A percentile compares a stretch with the other conserved stretches of the same genome.
These are phyloP conservation scores for Itoplectis maculator DNA, from an alignment of 2,888 invertebrate genomes.

Conservation along the genomic window DNA sequence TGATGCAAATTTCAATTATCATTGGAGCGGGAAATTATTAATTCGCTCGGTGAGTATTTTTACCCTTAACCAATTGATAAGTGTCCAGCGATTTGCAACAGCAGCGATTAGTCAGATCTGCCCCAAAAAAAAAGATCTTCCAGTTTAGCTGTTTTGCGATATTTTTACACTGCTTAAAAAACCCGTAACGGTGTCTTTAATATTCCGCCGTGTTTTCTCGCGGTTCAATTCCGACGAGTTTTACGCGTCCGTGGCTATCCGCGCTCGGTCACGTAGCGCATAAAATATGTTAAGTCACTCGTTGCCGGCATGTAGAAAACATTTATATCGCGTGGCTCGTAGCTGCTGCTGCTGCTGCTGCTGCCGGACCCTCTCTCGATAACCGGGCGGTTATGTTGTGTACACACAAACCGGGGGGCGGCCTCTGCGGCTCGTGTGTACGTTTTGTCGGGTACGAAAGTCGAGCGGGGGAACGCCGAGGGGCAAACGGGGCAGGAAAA, in stretches of 20 bases:
- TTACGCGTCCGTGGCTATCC: not conserved
- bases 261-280: not conserved
- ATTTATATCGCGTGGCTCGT: not conserved
- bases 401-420: too few species aligned
- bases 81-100: too few species aligned
- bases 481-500: slow-evolving; percentile 51
- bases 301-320: not conserved
- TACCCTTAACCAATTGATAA: too few species aligned
- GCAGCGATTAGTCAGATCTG: too few species aligned
- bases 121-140: too few species aligned
- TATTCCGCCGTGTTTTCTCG: not conserved
- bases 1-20: too few species aligned
- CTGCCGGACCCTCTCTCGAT: too few species aligned
- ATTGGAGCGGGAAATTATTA: too few species aligned
- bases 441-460: slow-evolving; percentile 33
- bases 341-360: slow-evolving; percentile 4
- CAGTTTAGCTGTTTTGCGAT: too few species aligned
- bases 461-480: slow-evolving; percentile 32
- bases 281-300: not conserved
- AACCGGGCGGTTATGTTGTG: slow-evolving; percentile 32
- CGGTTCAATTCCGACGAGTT: not conserved
- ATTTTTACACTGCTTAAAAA: too few species aligned
- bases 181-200: too few species aligned
- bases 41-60: too few species aligned
- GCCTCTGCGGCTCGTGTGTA: slow-evolving; percentile 9